These are phyloP conservation scores for Drosophila histrio DNA, from an alignment of 2,888 invertebrate genomes.

Conservation along the genomic window DNA sequence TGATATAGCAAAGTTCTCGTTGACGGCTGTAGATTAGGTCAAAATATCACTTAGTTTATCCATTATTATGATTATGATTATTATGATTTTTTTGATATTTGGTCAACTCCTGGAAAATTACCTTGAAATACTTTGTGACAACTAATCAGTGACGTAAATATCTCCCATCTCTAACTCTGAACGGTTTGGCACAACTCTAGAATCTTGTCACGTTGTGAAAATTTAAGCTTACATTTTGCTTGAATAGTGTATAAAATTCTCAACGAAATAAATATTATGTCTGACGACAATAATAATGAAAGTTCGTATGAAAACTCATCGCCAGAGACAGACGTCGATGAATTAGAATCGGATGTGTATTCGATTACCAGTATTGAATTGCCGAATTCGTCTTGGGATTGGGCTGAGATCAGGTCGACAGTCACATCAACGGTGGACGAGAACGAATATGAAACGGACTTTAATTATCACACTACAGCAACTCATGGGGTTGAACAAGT, in stretches of 20 bases:
- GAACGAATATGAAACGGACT: background rate
- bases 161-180: too few species aligned
- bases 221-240: background rate
- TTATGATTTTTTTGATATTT: too few species aligned
- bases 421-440: background rate
- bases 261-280: constrained; percentile 3
- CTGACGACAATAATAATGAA: background rate
- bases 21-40: too few species aligned
- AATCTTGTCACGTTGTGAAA: background rate
- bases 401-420: background rate
- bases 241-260: background rate
- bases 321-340: background rate
- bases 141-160: too few species aligned
- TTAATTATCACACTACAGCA: background rate
- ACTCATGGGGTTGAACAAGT: background rate
- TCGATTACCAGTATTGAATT: background rate
- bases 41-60: too few species aligned
- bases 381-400: background rate
- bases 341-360: too few species aligned
- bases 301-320: background rate
- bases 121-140: too few species aligned
- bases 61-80: too few species aligned
- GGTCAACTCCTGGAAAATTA: too few species aligned
- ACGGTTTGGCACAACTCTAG: too few species aligned
- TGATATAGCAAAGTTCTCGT: too few species aligned